A percentile compares a stretch with the other conserved stretches of the same genome.
Conservation (phyloP, 2,888 invertebrate species). For the Hesperia comma region DNA sequence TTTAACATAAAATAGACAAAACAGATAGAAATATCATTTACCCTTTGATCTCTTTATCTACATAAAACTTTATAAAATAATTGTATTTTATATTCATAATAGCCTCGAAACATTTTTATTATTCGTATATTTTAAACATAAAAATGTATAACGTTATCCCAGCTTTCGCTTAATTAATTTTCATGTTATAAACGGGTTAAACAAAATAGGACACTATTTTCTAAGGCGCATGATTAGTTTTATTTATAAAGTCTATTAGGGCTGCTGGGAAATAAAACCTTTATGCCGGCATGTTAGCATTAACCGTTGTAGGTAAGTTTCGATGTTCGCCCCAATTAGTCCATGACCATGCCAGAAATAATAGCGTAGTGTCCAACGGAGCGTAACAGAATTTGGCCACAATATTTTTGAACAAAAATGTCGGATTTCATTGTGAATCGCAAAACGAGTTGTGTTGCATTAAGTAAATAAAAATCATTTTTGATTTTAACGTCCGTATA, state of each 20-base stretch:
- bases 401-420: slow-evolving; percentile 12
- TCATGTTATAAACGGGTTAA: background rate
- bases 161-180: no score
- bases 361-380: background rate
- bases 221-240: background rate
- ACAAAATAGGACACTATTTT: background rate
- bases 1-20: no score
- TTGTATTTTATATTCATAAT: no score
- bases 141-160: no score
- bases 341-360: slow-evolving; percentile 8
- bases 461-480: slow-evolving; percentile 5
- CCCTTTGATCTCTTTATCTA: no score
- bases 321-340: slow-evolving; percentile 12
- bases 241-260: background rate
- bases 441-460: background rate
- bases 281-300: background rate
- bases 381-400: slow-evolving; percentile 7
- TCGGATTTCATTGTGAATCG: background rate
- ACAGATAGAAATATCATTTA: no score
- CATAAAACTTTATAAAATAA: no score
- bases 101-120: no score
- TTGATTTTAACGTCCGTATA: background rate
- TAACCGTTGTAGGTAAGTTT: slow-evolving; percentile 3
- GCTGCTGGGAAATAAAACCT: background rate
- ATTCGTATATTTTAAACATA: no score